Conservation (phyloP, 2,113 vertebrate species). For the Haliaeetus leucogaster region DNA sequence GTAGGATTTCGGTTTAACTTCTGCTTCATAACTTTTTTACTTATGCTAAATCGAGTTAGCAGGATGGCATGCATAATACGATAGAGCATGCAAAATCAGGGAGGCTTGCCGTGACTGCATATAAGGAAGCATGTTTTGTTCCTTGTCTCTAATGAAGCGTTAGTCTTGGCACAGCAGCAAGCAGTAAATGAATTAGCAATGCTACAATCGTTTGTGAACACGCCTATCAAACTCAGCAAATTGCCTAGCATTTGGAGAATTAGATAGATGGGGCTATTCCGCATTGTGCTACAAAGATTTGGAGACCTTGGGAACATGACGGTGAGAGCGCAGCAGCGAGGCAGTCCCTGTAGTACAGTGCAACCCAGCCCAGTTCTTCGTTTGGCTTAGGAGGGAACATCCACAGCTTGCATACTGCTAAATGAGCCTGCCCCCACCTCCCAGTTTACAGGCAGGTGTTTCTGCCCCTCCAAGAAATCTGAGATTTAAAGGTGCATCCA, state of each 20-base stretch:
- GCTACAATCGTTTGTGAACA: not conserved
- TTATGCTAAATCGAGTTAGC: not conserved
- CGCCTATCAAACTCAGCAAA: not conserved
- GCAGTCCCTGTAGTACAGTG: not conserved
- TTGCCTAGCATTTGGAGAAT: not conserved
- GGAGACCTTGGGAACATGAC: not conserved
- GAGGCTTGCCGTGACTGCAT: not conserved
- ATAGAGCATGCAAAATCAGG: not conserved
- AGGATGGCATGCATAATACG: not conserved
- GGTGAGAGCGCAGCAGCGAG: not conserved
- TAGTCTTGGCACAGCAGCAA: not conserved
- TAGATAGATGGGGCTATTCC: not conserved
- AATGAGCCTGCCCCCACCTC: not conserved
- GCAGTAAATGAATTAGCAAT: not conserved
- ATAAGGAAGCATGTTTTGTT: not conserved
- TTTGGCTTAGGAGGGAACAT: not conserved
- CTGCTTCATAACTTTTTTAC: not conserved
- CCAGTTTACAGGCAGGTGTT: not conserved
- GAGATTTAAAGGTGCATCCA: not conserved
- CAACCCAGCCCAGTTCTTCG: not conserved
- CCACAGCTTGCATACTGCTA: rapidly evolving
- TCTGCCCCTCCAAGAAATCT: not conserved
- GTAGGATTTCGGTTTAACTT: not conserved
- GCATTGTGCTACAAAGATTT: not conserved
- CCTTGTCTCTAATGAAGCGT: not conserved